Percentiles rank a stretch among this genome's conserved stretches.
Evolutionary conservation across 2,797 vertebrate species (phyloP).

Genomic region (Phalanger gymnotis): DNA sequence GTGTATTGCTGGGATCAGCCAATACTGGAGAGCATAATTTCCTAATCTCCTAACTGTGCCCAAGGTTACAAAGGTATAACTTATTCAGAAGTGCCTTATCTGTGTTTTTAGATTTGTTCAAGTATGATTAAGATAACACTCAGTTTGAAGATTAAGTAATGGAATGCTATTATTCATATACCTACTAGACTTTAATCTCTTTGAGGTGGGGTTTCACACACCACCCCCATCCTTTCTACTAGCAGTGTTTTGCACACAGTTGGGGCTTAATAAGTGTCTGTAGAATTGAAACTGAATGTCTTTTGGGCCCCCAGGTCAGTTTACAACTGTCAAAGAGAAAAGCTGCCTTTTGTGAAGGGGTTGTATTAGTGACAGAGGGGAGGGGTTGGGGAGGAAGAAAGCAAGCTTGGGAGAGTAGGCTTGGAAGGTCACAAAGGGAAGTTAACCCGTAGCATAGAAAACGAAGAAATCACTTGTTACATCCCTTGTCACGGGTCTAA

Average conservation of each 20-base stretch:
- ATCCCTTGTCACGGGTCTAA: conserved; percentile 81
- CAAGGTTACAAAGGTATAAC: conserved; percentile 29
- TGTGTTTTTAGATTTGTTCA: conserved; percentile 36
- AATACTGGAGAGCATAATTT: background rate
- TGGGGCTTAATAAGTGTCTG: background rate
- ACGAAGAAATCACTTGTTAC: conserved; percentile 80
- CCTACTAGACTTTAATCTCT: background rate
- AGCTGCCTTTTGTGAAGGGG: conserved; percentile 57
- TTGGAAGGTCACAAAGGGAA: conserved; percentile 74
- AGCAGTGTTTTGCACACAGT: background rate
- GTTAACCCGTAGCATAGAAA: conserved; percentile 75
- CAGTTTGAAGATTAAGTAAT: conserved; percentile 68
- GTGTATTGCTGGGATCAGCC: background rate
- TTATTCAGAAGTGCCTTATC: conserved; percentile 39
- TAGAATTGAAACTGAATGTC: background rate
- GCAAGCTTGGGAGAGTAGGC: conserved; percentile 61
- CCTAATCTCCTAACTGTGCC: background rate
- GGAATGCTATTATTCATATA: conserved; percentile 51
- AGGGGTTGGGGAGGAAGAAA: background rate
- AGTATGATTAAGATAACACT: conserved; percentile 53
- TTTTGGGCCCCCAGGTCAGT: background rate
- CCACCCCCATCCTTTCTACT: background rate
- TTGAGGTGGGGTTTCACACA: background rate
- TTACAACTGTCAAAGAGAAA: conserved; percentile 68
- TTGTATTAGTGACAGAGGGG: conserved; percentile 64